Evolutionary conservation across 1,140 invertebrate genomes (phyloP), one percentile per base, ranked within the genome.

Genomic region (Euschistus heros): DNA sequence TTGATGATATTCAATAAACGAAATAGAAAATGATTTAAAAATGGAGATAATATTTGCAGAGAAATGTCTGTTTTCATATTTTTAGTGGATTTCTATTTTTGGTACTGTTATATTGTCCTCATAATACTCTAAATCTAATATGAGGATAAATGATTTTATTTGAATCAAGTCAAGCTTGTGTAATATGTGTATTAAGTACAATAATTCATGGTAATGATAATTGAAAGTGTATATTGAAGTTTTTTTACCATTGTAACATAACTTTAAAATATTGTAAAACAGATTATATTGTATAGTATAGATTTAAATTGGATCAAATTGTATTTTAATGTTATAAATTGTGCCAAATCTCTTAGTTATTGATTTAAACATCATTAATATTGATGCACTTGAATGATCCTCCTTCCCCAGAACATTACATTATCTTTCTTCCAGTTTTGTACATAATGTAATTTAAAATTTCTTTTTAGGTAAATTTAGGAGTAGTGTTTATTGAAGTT

Each of bases 251-350:
- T 20, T 50, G 47, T 50, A 50, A 6, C 22, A 50, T 50, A 50
- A 50, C 4, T 50, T 50, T 20, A 50, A 50, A 50, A 14, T 50
- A 22, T 18, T 50, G 47, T 50, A 50, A 50, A 50, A 50, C 47
- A 50, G 47, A 50, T 50, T 20, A 50, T 50, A 50, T 50, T 50
- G 47, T 50, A 50, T 50, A 50, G 47, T 22, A 50, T 50, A 50
- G 47, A 22, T 20, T 17, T 10, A n/a, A 4, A 22, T 50, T 50
- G 47, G 47, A 50, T 50, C 47, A 50, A 50, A 50, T 50, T 50
- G 47, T 50, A 50, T 50, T 50, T 50, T 50, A 50, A 50, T 50
- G 47, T 50, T 50, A 50, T 50, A 18, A 50, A 50, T 50, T 50
- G 47, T 50, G 47, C 47, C 47, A 50, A 50, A 50, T 50, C 3